Conservation (phyloP, 1,140 invertebrate species). For the Thaumetopoea pityocampa region DNA sequence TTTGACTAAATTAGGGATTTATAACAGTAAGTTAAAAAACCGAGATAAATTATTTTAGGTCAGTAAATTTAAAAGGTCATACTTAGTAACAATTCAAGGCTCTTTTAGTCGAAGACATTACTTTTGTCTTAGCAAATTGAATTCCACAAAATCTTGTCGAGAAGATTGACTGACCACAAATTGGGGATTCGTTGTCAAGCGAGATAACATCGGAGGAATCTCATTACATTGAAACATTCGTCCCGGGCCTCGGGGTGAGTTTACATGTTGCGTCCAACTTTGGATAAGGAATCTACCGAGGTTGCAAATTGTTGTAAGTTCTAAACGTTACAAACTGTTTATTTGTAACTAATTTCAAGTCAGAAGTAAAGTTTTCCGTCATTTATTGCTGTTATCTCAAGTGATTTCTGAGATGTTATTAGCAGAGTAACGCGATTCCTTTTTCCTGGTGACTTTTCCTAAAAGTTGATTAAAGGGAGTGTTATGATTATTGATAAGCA, state of each 20-base stretch:
- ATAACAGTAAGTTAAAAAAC: too few relatives aligned
- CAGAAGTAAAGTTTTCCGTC: not conserved
- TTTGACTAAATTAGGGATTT: too few relatives aligned
- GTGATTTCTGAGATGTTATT: too few relatives aligned
- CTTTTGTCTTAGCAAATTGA: slow-evolving; percentile 67
- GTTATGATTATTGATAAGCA: too few relatives aligned
- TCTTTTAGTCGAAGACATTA: slow-evolving; percentile 45
- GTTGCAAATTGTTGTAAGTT: slow-evolving; percentile 30
- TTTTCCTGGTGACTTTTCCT: too few relatives aligned
- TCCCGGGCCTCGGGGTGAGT: slow-evolving; percentile 28
- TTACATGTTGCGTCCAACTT: slow-evolving; percentile 42
- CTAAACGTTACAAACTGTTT: slow-evolving; percentile 6
- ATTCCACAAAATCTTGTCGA: slow-evolving; percentile 47
- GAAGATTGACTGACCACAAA: slow-evolving; percentile 68
- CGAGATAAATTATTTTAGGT: slow-evolving; percentile 1
- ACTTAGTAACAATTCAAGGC: slow-evolving; percentile 34
- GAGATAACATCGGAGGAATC: slow-evolving; percentile 66
- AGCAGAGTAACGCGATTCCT: too few relatives aligned
- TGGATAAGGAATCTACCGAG: slow-evolving; percentile 31
- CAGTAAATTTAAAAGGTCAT: slow-evolving; percentile 28
- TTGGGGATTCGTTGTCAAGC: slow-evolving; percentile 65
- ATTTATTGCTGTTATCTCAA: not conserved
- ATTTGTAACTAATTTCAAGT: not conserved
- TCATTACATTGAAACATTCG: slow-evolving; percentile 60
- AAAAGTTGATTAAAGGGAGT: too few relatives aligned